Evolutionary conservation across 2,888 invertebrate species (phyloP), one percentile per base, ranked within the genome.

Genomic region (Limnephilus marmoratus): DNA sequence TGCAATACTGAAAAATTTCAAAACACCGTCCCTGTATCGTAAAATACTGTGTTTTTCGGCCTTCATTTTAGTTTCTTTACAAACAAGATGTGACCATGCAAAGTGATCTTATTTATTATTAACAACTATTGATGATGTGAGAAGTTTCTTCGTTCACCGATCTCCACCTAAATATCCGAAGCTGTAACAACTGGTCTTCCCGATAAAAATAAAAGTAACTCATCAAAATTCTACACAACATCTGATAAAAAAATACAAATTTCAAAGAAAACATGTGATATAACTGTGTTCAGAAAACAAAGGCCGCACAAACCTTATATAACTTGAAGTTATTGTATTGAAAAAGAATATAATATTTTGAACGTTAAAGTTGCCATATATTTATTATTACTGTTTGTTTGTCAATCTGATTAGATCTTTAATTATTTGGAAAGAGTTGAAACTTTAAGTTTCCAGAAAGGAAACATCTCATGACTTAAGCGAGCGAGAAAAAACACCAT

Each of bases 21-120:
- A 15, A 82, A 34, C 2, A 82, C 0, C n/a, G 49, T 49, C 45
- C 29, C 29, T 86, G n/a, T 29, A 86, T 49, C 53, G 86, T 86
- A 86, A 86, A 85, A 86, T 49, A 49, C 49, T 86, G 86, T 86
- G 45, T 86, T 86, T 49, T 86, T 86, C 15, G 49, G 86, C 24
- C 29, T 86, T 86, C 13, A 29, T 86, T 86, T 49, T 86, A 86
- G 86, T 86, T 86, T 85, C 4, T 41, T 85, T 85, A 18, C 18
- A 4, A 85, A 34, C 18, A 85, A 41, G 34, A 85, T 85, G 85
- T 85, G 85, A 85, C 41, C 85, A 12, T 7, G 24, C 31, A 85
- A 85, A 37, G 29, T 31, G 81, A 29, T 12, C 24, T 85, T 15
- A 24, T 34, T 34, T 37, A 24, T 85, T 85, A 41, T 37, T 15